Evolutionary conservation across 2,113 vertebrate species (phyloP).

Genomic region (Gallinago jamesoni): DNA sequence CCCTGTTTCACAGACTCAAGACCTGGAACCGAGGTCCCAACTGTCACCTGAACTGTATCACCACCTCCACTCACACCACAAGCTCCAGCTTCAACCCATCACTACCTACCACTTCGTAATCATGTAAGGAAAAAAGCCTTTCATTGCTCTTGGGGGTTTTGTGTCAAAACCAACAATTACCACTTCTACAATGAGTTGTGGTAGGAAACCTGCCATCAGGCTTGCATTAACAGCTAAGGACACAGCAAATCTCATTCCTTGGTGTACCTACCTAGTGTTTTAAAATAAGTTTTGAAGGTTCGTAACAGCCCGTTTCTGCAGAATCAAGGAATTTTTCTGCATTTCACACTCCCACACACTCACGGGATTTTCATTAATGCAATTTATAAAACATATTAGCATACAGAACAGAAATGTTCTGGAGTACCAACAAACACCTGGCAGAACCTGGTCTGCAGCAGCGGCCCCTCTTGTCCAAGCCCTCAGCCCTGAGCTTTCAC

Average conservation of each 20-base stretch:
- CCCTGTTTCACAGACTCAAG: fast-evolving
- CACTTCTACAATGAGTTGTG: fast-evolving
- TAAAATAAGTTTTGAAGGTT: background rate
- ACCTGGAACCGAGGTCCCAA: fast-evolving
- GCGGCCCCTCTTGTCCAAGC: background rate
- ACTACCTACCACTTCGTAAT: fast-evolving
- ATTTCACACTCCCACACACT: background rate
- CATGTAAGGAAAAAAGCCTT: background rate
- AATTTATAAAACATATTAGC: background rate
- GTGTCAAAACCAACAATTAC: fast-evolving
- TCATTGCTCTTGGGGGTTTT: fast-evolving
- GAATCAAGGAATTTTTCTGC: background rate
- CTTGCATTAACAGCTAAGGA: background rate
- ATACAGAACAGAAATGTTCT: background rate
- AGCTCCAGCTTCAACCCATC: background rate
- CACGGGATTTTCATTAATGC: background rate
- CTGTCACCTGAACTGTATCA: background rate
- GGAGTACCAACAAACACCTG: background rate
- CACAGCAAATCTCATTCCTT: fast-evolving
- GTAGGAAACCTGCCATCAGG: background rate
- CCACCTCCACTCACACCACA: background rate
- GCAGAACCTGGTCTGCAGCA: background rate
- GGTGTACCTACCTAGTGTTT: background rate
- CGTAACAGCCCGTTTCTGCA: background rate
- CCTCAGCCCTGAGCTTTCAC: background rate